Evolutionary conservation across 1,140 invertebrate genomes (phyloP).

Genomic region (Heterodera carotae): DNA sequence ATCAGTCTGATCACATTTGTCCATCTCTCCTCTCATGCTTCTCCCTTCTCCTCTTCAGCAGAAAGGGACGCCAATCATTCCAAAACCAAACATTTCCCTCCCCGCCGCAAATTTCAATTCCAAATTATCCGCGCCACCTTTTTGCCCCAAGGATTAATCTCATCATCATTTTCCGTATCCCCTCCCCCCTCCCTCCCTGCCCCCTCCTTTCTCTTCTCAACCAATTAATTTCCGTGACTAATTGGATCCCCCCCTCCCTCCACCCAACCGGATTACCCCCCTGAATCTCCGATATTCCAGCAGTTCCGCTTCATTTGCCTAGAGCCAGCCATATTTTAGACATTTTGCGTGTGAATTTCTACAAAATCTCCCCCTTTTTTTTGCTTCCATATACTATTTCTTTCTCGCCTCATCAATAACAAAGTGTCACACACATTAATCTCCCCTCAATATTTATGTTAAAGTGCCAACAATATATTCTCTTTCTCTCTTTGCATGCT

Average conservation of each 20-base stretch:
- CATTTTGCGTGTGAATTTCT: slow-evolving; percentile 6
- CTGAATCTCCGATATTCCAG: not conserved
- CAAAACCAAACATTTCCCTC: not conserved
- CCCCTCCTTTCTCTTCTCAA: not conserved
- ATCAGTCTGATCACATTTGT: too few relatives aligned
- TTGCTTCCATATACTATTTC: not conserved
- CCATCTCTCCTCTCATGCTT: too few relatives aligned
- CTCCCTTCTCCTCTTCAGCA: too few relatives aligned
- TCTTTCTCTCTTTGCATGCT: not conserved
- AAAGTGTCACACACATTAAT: not conserved
- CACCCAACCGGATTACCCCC: not conserved
- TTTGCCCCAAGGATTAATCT: not conserved
- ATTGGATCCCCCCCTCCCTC: slow-evolving; percentile 6
- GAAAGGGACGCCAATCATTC: not conserved
- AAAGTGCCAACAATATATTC: not conserved
- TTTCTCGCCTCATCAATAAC: not conserved
- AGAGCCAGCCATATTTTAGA: slow-evolving; percentile 4
- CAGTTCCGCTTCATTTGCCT: slow-evolving; percentile 12
- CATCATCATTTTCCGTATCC: not conserved
- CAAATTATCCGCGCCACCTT: not conserved
- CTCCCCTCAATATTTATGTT: not conserved
- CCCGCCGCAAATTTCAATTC: not conserved
- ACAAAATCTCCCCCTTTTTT: not conserved
- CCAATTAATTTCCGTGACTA: slow-evolving; percentile 14
- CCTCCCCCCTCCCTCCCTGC: not conserved